Percentiles rank a stretch among this genome's conserved stretches.
phyloP scores from a whole-genome alignment of 2,888 invertebrate species.

The Seira ritae region DNA sequence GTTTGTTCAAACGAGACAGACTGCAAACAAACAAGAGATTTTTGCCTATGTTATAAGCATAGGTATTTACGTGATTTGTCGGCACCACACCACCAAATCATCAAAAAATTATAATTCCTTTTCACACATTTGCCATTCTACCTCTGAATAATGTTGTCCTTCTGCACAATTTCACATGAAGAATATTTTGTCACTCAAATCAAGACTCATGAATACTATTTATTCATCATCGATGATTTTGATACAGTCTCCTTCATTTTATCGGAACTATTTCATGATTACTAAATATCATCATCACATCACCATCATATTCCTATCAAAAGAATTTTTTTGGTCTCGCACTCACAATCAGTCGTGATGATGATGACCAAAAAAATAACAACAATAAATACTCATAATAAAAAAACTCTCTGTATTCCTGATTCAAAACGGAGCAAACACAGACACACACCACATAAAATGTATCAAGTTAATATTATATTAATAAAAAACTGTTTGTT shows the following conservation, averaged over 20 bases:
- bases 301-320: neutral
- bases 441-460: neutral
- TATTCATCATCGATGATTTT: too few relatives aligned
- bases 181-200: too few relatives aligned
- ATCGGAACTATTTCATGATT: neutral
- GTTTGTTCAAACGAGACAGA: neutral
- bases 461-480: neutral
- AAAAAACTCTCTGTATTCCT: neutral
- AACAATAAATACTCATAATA: neutral
- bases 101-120: too few relatives aligned
- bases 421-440: neutral
- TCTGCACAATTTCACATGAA: too few relatives aligned
- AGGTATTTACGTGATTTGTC: neutral
- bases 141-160: too few relatives aligned
- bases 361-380: conserved; percentile 34
- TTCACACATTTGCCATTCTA: too few relatives aligned
- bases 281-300: neutral
- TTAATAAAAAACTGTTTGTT: conserved; percentile 23
- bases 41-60: neutral
- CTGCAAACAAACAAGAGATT: neutral
- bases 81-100: too few relatives aligned
- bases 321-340: neutral
- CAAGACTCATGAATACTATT: too few relatives aligned
- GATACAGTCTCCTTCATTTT: too few relatives aligned
- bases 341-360: conserved; percentile 27